These are phyloP conservation scores for Dromiciops gliroides DNA, from an alignment of 2,113 vertebrate genomes.

Conservation along the genomic window DNA sequence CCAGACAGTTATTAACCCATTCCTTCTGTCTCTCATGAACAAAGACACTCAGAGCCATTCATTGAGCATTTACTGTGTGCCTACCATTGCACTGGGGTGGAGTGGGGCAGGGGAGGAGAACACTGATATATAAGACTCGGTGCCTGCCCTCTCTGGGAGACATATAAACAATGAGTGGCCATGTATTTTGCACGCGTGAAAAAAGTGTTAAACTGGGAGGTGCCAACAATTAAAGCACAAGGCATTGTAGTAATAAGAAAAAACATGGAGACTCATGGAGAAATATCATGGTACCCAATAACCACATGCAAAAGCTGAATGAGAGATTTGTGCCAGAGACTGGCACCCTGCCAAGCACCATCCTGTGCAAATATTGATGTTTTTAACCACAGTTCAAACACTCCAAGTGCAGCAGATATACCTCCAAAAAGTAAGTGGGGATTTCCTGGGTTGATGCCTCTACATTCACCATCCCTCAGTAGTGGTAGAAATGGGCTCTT, in stretches of 20 bases:
- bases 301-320: background rate
- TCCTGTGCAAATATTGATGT: conserved; percentile 84
- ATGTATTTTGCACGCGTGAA: background rate
- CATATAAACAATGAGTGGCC: background rate
- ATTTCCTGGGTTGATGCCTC: conserved; percentile 76
- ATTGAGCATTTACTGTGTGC: background rate
- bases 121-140: background rate
- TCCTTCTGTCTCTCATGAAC: background rate
- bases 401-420: conserved; percentile 76
- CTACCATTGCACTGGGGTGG: no score
- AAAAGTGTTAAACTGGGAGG: background rate
- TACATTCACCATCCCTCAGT: conserved; percentile 58
- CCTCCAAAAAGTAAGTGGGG: conserved; percentile 74
- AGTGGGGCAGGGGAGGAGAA: no score
- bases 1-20: background rate
- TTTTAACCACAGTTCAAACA: conserved; percentile 82
- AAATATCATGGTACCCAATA: background rate
- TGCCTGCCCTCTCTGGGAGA: background rate
- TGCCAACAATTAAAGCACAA: background rate
- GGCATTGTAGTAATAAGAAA: background rate
- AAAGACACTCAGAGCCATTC: background rate
- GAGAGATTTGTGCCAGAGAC: conserved; percentile 53
- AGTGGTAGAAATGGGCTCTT: conserved; percentile 70
- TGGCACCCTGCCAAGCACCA: conserved; percentile 80
- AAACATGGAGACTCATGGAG: background rate